Evolutionary conservation across 2,888 invertebrate genomes (phyloP).

Genomic region (Theristus sp.): DNA sequence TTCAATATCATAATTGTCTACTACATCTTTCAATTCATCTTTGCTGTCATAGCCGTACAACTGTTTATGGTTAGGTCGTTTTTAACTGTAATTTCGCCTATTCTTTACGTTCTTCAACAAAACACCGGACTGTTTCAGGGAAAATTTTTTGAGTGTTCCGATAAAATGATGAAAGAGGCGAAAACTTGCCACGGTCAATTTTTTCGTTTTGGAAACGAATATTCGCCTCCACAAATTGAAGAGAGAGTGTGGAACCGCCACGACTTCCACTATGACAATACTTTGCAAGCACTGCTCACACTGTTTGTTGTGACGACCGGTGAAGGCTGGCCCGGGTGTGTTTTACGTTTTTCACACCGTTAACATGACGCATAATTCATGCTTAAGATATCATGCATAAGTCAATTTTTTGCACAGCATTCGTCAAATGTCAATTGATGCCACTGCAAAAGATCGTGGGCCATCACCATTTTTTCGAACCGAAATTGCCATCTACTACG

Average conservation of each 20-base stretch:
- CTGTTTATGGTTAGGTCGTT: constrained; percentile 74
- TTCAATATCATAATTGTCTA: constrained; percentile 99
- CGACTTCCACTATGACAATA: constrained; percentile 84
- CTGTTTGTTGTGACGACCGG: constrained; percentile 94
- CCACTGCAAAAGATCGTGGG: constrained; percentile 47
- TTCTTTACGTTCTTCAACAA: too few relatives aligned
- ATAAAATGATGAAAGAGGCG: constrained; percentile 8
- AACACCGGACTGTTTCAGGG: too few relatives aligned
- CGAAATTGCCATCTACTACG: constrained; percentile 78
- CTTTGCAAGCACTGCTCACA: constrained; percentile 43
- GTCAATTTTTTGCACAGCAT: too few relatives aligned
- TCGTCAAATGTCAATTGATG: constrained; percentile 97
- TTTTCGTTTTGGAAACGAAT: constrained; percentile 64
- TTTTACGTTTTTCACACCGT: neutral
- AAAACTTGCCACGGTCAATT: constrained; percentile 54
- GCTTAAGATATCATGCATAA: too few relatives aligned
- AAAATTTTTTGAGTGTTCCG: neutral
- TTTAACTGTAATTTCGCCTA: too few relatives aligned
- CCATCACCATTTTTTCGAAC: neutral
- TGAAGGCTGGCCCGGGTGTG: constrained; percentile 88
- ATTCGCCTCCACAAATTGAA: constrained; percentile 52
- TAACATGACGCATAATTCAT: too few relatives aligned
- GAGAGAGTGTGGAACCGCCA: constrained; percentile 63
- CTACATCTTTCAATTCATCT: constrained; percentile 69
- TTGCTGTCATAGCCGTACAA: constrained; percentile 85